Percentiles rank a stretch among this genome's conserved stretches.
Conservation (phyloP, 2,888 invertebrate species). For the Drosophila flavopinicola region DNA sequence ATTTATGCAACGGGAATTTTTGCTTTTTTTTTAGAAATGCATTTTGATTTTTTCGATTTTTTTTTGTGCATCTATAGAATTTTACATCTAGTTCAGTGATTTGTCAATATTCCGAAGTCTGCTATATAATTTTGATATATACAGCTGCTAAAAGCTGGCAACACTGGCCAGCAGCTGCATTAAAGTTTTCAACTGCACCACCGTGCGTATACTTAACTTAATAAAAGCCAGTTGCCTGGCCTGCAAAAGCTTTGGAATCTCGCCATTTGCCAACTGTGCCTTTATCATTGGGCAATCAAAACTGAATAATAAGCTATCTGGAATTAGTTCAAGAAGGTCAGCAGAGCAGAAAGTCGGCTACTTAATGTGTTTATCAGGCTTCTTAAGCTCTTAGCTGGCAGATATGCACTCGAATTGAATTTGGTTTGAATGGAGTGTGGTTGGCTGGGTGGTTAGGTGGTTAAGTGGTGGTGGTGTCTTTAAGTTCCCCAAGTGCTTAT, state of each 20-base stretch:
- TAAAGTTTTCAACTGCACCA: conserved; percentile 1
- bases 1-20: too few species aligned
- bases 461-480: too few species aligned
- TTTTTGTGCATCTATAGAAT: too few species aligned
- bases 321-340: conserved; percentile 7
- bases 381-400: conserved; percentile 4
- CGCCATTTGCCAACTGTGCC: conserved; percentile 2
- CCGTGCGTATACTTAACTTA: conserved; percentile 28
- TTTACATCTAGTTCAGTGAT: too few species aligned
- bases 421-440: not conserved
- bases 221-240: not conserved
- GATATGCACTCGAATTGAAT: not conserved
- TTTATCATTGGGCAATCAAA: not conserved
- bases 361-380: conserved; percentile 15
- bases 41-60: too few species aligned
- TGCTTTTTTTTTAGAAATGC: too few species aligned
- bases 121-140: too few species aligned
- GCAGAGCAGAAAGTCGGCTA: not conserved
- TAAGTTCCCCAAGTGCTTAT: conserved; percentile 12
- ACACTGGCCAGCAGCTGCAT: too few species aligned
- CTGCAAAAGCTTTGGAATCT: conserved; percentile 18
- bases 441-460: too few species aligned
- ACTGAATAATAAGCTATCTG: conserved; percentile 1
- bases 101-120: too few species aligned
- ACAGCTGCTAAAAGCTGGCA: too few species aligned